Evolutionary conservation across 2,797 vertebrate species (phyloP), one percentile per base, ranked within the genome.

Genomic region (Nannoperca australis): DNA sequence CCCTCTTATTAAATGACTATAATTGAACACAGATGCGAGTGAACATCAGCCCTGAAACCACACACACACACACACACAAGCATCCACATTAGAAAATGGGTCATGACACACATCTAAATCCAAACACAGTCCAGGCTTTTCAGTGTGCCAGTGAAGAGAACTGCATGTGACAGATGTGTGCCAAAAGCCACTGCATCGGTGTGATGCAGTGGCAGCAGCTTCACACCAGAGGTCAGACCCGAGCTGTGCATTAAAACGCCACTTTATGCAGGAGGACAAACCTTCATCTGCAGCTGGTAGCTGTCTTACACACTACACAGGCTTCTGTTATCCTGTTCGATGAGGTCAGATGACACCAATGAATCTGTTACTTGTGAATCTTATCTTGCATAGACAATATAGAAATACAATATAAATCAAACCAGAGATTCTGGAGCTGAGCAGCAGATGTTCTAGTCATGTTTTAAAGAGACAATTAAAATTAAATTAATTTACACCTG

Each of bases 161-260:
- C 30, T 0, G 9, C 38, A 63, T 64, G 65, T 42, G 79, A 54
- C 71, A 70, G 51, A 73, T 45, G 11, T 67, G n/a, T 54, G 64
- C n/a, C 56, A 53, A 65, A 79, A 45, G 3, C 38, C 32, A 27
- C 36, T 20, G 40, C 20, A 70, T 34, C 22, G 22, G 27, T 24
- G 1, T 45, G 78, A 32, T 80, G 84, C 61, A 90, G 74, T 64
- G 1, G 3, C 22, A 4, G 1, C 5, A 59, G 30, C 0, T 56
- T 3, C 2, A 38, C 91, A 83, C 50, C 50, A 89, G 89, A 82
- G 85, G 88, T 70, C 90, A 78, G 63, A 67, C 27, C 20, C 38
- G 66, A 87, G 78, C 76, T 13, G 38, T 10, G 10, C 18, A 20
- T 9, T 22, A 13, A 75, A 63, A 53, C 14, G n/a, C 3, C 38